Base-by-base conservation (phyloP, 92 coral and sea anemone genomes). In the Parazoanthus darwini region DNA sequence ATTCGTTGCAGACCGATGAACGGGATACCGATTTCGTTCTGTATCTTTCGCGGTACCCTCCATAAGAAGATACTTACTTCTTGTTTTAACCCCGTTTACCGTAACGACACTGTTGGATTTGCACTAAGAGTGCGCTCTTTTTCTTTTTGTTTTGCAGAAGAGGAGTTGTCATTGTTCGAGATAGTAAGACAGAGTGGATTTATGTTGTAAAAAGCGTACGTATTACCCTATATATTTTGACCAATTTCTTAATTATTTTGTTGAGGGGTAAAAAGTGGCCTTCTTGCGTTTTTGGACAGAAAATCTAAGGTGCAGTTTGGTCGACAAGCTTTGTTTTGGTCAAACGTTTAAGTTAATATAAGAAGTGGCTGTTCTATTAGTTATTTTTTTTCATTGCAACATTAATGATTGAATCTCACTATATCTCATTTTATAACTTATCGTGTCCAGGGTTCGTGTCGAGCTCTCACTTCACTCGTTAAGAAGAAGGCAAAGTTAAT, bases 131-230 rank as follows among this genome's bases (percentile, higher is more conserved):
- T 9, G 8, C 10, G 42, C 35, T 58, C 8, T 80, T 2, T 23
- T 54, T 13, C 74, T 74, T 0, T 1, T 70, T 79, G 8, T 25
- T 78, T 33, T 65, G 39, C 89, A 96, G 97, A 87, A 92, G 98
- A 65, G 98, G 97, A 6, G 95, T 94, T n/a, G 97, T 96, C 25
- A 96, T 96, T 71, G 97, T 94, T 23, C 90, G 93, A 65, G 94
- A 94, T 37, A 94, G 98, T 77, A 94, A 94, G 65, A 93, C 97
- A 3, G 96, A 96, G 56, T 96, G 98, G 98, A 94, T 96, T 22
- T 96, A 96, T 85, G 78, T 96, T 15, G 91, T 94, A 16, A 96
- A 96, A 91, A 91, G 95, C 86, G 98, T 96, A 77, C 48, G 97
- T 86, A 74, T 35, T n/a, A 11, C 77, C 3, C 16, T 25, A 82